Percentiles rank a stretch among this genome's conserved stretches.
Evolutionary conservation across 2,797 vertebrate genomes (phyloP).

Genomic region (Gallinago stenura): DNA sequence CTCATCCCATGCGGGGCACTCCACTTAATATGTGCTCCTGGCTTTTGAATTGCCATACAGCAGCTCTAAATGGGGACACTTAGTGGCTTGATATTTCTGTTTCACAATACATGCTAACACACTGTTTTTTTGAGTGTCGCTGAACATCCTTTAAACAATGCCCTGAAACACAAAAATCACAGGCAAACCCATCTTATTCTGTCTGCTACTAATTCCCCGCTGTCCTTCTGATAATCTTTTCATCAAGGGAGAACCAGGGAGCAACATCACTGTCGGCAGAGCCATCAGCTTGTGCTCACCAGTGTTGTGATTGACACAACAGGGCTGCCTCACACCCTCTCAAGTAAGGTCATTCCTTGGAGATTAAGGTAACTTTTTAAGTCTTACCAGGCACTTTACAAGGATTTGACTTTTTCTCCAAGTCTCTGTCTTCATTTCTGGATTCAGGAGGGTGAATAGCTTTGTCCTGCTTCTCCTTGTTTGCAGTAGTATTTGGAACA

Average conservation of each 20-base stretch:
- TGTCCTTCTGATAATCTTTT: neutral
- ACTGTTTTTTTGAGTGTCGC: neutral
- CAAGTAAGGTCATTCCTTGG: neutral
- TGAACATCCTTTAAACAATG: slow-evolving; percentile 1
- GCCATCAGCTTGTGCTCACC: neutral
- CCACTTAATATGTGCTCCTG: neutral
- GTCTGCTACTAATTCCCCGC: neutral
- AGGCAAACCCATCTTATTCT: neutral
- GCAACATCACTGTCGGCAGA: neutral
- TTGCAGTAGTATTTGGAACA: slow-evolving; percentile 7
- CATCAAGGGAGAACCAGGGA: neutral
- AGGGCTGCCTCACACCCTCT: neutral
- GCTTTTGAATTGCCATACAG: neutral
- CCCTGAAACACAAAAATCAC: neutral
- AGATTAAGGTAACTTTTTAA: neutral
- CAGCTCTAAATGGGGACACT: neutral
- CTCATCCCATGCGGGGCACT: neutral
- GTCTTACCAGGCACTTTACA: slow-evolving; percentile 79
- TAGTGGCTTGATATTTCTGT: neutral
- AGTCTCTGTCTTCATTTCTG: slow-evolving; percentile 61
- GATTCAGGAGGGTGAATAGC: slow-evolving; percentile 8
- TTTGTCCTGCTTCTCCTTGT: slow-evolving; percentile 70
- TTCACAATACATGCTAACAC: neutral
- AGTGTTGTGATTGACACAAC: neutral
- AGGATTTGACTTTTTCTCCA: slow-evolving; percentile 64